Conservation (phyloP, 2,797 vertebrate genomes). For the Arvicola amphibius region DNA sequence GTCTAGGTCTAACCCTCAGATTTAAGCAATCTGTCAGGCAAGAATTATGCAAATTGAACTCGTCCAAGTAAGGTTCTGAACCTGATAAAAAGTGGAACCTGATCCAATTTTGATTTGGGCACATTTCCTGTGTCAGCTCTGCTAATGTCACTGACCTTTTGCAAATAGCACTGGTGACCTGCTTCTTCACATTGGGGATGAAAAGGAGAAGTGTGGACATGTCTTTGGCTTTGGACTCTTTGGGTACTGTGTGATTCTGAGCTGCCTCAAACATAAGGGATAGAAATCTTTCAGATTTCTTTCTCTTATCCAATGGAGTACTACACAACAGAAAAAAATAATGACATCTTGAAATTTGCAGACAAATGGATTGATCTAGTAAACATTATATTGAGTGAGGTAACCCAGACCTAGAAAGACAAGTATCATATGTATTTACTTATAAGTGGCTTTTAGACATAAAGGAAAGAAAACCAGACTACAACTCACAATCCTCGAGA, state of each 20-base stretch:
- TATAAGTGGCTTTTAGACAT: too few relatives aligned
- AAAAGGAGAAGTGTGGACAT: constrained; percentile 11
- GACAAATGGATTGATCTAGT: too few relatives aligned
- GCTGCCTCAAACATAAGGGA: constrained; percentile 27
- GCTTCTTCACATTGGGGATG: neutral
- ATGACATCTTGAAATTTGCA: too few relatives aligned
- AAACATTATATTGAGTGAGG: too few relatives aligned
- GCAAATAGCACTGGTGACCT: neutral
- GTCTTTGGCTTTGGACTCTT: neutral
- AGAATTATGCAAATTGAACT: neutral
- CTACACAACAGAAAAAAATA: too few relatives aligned
- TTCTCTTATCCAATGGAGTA: too few relatives aligned
- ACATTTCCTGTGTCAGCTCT: neutral
- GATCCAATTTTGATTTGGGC: neutral
- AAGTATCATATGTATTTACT: too few relatives aligned
- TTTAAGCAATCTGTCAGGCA: neutral
- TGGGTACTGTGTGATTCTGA: neutral
- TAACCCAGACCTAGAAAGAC: too few relatives aligned
- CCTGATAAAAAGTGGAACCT: neutral
- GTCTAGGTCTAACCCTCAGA: neutral
- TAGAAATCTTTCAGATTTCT: neutral
- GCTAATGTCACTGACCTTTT: neutral
- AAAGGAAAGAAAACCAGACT: too few relatives aligned
- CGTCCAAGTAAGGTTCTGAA: neutral
- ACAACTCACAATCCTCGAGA: too few relatives aligned